Conservation (phyloP, 2,113 vertebrate species). For the Oriolus oriolus region DNA sequence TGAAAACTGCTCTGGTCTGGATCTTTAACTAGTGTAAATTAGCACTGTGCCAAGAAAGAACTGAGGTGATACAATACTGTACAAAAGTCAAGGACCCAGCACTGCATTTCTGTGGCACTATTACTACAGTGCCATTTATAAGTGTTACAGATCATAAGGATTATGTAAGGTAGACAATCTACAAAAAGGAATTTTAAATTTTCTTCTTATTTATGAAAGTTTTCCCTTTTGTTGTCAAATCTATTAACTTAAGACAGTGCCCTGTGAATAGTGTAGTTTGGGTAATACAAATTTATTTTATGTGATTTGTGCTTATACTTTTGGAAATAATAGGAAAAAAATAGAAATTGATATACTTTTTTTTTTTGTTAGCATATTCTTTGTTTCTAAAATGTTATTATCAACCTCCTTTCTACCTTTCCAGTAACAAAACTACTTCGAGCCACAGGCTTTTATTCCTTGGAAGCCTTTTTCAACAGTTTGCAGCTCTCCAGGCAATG, state of each 20-base stretch:
- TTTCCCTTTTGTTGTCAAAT: background rate
- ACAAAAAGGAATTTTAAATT: background rate
- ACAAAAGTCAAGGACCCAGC: background rate
- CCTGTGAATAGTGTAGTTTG: background rate
- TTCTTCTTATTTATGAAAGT: background rate
- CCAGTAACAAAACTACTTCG: background rate
- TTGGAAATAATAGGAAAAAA: background rate
- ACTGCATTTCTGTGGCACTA: background rate
- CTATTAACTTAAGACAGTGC: background rate
- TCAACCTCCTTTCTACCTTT: background rate
- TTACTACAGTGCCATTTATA: background rate
- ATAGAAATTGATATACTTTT: background rate
- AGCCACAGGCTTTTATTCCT: background rate
- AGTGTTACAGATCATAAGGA: background rate
- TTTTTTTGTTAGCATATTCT: background rate
- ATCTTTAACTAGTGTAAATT: conserved; percentile 59
- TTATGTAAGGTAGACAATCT: background rate
- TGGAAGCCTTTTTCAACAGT: background rate
- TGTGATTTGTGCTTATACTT: background rate
- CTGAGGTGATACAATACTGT: conserved; percentile 2
- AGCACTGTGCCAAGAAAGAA: conserved; percentile 44
- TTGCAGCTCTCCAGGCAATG: background rate
- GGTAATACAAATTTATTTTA: background rate
- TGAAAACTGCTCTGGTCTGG: conserved; percentile 58
- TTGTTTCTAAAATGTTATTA: background rate